Conservation (phyloP, 2,113 vertebrate genomes). For the Nesoenas mayeri region DNA sequence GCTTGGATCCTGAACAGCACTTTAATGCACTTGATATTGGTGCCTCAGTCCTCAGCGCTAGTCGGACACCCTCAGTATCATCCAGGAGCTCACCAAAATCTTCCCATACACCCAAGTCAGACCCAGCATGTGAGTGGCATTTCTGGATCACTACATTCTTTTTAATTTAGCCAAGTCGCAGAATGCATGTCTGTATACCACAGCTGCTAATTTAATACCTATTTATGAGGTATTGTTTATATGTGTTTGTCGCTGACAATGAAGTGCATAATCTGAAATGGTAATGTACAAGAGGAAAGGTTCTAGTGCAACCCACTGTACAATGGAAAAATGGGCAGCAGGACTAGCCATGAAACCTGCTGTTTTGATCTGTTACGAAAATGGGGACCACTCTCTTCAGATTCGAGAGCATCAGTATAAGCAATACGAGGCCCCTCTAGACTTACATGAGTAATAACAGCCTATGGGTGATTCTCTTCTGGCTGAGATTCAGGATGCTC, state of each 20-base stretch:
- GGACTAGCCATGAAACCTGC: neutral
- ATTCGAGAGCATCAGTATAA: neutral
- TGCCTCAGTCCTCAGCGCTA: slow-evolving; percentile 69
- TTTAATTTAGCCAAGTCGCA: neutral
- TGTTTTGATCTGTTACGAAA: neutral
- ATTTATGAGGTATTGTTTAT: neutral
- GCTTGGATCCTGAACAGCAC: slow-evolving; percentile 73
- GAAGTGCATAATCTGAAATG: neutral
- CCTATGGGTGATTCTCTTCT: neutral
- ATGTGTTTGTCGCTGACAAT: neutral
- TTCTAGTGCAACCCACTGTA: neutral
- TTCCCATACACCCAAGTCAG: slow-evolving; percentile 72
- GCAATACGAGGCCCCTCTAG: neutral
- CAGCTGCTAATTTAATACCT: neutral
- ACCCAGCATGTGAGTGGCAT: slow-evolving; percentile 74
- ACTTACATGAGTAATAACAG: neutral
- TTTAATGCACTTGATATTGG: slow-evolving; percentile 71
- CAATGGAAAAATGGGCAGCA: neutral
- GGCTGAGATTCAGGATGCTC: neutral
- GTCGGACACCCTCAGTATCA: slow-evolving; percentile 74
- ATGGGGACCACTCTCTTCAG: neutral
- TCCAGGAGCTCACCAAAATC: slow-evolving; percentile 79
- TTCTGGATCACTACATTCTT: neutral
- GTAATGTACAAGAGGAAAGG: neutral
- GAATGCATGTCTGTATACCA: neutral